These are phyloP conservation scores for Ormyrus nitidulus DNA, from an alignment of 2,888 invertebrate species.

Conservation along the genomic window DNA sequence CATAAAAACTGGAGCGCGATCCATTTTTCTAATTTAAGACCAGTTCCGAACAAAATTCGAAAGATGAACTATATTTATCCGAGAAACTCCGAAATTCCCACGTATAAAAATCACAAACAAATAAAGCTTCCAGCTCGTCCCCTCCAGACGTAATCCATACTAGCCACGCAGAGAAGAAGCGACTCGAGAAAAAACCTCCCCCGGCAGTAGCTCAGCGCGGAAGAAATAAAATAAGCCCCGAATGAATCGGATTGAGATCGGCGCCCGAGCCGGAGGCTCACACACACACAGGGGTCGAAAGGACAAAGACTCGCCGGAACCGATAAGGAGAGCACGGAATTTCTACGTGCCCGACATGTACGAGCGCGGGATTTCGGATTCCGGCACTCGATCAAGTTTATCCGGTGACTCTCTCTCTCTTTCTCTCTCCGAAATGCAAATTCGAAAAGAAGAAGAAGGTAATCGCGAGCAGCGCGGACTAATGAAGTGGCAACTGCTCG, in stretches of 20 bases:
- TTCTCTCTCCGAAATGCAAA: constrained; percentile 20
- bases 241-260: constrained; percentile 59
- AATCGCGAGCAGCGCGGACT: not conserved
- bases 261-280: constrained; percentile 31
- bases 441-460: constrained; percentile 2
- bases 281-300: constrained; percentile 6
- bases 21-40: no score
- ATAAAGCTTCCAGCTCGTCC: constrained; percentile 1
- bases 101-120: constrained; percentile 13
- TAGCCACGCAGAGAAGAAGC: no score
- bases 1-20: no score
- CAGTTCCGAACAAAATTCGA: no score
- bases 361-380: constrained; percentile 61
- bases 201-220: constrained; percentile 1
- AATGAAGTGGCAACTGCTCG: constrained; percentile 43
- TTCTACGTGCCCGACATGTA: constrained; percentile 69
- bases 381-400: constrained; percentile 61
- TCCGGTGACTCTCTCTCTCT: constrained; percentile 56
- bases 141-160: not conserved
- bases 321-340: constrained; percentile 61
- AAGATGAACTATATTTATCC: no score
- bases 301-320: constrained; percentile 14
- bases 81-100: not conserved
- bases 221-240: constrained; percentile 56
- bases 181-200: constrained; percentile 12